A percentile compares a stretch with the other conserved stretches of the same genome.
Evolutionary conservation across 2,797 vertebrate species (phyloP).

Genomic region (Salarias fasciatus): DNA sequence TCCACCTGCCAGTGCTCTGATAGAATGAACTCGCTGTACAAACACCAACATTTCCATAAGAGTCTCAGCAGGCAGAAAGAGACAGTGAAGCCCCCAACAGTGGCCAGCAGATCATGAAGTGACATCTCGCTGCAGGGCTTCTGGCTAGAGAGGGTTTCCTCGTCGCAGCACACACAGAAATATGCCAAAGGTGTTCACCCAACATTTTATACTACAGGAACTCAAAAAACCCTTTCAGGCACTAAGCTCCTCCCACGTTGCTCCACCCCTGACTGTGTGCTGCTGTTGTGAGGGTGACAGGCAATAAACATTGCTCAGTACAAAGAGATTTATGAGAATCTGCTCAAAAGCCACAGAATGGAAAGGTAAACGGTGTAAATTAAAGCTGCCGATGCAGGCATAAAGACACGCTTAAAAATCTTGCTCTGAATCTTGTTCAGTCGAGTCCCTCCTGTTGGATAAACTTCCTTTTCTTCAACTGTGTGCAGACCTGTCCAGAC

Average conservation of each 20-base stretch:
- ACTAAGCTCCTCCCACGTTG: constrained; percentile 51
- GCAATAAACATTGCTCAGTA: background rate
- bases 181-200: background rate
- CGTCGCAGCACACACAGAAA: background rate
- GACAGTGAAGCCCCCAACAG: constrained; percentile 60
- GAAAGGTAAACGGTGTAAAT: too few species aligned
- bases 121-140: constrained; percentile 38
- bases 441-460: too few species aligned
- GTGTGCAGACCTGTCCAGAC: too few species aligned
- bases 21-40: constrained; percentile 70
- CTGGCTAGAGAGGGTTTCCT: constrained; percentile 1
- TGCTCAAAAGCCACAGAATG: too few species aligned
- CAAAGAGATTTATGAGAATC: too few species aligned
- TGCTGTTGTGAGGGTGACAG: constrained; percentile 9
- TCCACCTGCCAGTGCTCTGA: constrained; percentile 75
- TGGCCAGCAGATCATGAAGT: constrained; percentile 31
- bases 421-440: too few species aligned
- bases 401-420: too few species aligned
- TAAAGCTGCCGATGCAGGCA: too few species aligned
- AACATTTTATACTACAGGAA: constrained; percentile 22
- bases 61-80: constrained; percentile 64
- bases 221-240: constrained; percentile 18
- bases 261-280: constrained; percentile 44
- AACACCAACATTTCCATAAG: constrained; percentile 75
- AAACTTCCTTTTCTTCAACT: too few species aligned